Percentiles rank a stretch among this genome's conserved stretches.
Conservation (phyloP, 2,797 vertebrate species). For the Silurus aristotelis region DNA sequence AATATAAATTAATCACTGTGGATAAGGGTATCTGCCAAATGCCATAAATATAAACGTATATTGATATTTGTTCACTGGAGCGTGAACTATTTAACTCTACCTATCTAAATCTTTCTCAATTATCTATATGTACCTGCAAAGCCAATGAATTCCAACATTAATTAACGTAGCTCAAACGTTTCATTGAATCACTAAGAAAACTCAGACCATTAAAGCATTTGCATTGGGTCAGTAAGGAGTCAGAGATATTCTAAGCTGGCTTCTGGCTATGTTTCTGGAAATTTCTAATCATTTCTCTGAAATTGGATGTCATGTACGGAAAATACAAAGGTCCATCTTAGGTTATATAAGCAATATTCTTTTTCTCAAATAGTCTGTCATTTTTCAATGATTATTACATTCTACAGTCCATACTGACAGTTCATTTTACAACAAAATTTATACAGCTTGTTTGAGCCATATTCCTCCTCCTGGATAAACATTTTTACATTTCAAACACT, state of each 20-base stretch:
- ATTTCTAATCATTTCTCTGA: conserved; percentile 1
- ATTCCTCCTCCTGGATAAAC: background rate
- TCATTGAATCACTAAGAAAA: background rate
- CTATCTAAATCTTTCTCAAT: too few relatives aligned
- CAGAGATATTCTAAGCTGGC: background rate
- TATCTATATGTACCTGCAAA: too few relatives aligned
- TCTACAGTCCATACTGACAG: too few relatives aligned
- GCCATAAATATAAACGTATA: too few relatives aligned
- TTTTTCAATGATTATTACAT: too few relatives aligned
- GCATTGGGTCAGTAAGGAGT: background rate
- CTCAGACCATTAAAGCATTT: background rate
- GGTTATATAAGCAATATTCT: background rate
- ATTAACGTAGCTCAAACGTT: background rate
- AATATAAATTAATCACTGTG: too few relatives aligned
- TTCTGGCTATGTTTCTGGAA: background rate
- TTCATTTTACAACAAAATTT: too few relatives aligned
- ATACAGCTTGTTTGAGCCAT: background rate
- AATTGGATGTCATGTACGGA: background rate
- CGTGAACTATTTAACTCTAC: too few relatives aligned
- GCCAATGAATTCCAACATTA: background rate
- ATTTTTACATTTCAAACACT: conserved; percentile 7
- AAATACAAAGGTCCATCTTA: background rate
- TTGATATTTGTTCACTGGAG: too few relatives aligned
- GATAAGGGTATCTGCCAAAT: too few relatives aligned
- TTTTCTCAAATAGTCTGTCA: background rate